phyloP scores from a whole-genome alignment of 2,113 vertebrate species.

The Tachysurus vachellii region DNA sequence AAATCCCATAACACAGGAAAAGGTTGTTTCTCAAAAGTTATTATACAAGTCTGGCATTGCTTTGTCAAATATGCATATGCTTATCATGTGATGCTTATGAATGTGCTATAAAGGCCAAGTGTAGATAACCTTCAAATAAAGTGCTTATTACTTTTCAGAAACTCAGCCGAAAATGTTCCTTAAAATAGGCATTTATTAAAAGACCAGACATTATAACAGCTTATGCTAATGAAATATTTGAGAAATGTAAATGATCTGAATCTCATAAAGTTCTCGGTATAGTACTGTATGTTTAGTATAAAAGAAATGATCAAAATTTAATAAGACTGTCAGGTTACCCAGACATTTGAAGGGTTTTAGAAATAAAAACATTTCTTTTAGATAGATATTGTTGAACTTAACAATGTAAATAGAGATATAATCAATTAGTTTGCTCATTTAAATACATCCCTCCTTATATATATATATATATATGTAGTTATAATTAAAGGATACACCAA shows the following conservation, averaged over 20 bases:
- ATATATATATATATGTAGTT: conserved; percentile 16
- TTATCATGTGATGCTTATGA: neutral
- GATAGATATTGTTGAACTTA: conserved; percentile 9
- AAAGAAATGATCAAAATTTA: neutral
- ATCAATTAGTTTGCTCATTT: neutral
- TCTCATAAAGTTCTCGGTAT: neutral
- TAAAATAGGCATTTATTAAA: conserved; percentile 11
- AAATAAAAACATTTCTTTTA: neutral
- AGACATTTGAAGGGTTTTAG: neutral
- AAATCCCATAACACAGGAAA: neutral
- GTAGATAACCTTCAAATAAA: neutral
- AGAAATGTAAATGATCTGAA: conserved; percentile 10
- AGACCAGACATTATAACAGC: conserved; percentile 3
- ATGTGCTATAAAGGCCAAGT: neutral
- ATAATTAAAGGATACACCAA: conserved; percentile 36
- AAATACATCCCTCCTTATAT: neutral
- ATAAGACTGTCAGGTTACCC: neutral
- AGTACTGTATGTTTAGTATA: neutral
- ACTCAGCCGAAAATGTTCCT: neutral
- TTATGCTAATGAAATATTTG: conserved; percentile 15
- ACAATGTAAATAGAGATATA: neutral
- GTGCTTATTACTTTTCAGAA: neutral
- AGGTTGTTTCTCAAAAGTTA: neutral
- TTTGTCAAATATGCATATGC: neutral
- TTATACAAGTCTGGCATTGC: neutral